phyloP scores from a whole-genome alignment of 1,140 invertebrate species.

The Anthonomus grandis region DNA sequence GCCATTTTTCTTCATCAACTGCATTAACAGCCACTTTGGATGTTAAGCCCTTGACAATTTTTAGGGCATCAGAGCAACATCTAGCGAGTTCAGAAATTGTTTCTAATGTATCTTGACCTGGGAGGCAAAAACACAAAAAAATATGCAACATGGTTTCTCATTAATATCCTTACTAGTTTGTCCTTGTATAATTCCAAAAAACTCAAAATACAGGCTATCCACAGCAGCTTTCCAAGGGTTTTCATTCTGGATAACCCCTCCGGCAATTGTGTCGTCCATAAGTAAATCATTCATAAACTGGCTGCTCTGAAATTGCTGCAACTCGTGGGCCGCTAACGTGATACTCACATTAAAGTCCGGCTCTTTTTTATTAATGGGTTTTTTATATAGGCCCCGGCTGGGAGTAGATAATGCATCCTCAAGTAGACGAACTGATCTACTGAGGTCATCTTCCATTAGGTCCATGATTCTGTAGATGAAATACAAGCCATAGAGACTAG shows the following conservation, averaged over 20 bases:
- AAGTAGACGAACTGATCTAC: conserved; percentile 41
- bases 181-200: conserved; percentile 57
- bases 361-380: conserved; percentile 10
- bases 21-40: conserved; percentile 48
- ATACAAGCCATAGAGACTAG: no score
- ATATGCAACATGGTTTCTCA: background rate
- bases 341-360: conserved; percentile 34
- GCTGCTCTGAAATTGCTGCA: conserved; percentile 38
- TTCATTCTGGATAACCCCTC: conserved; percentile 49
- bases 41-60: conserved; percentile 50
- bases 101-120: conserved; percentile 55
- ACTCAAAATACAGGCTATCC: conserved; percentile 57
- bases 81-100: conserved; percentile 57
- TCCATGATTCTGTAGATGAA: no score
- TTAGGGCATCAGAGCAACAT: conserved; percentile 54
- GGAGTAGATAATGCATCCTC: conserved; percentile 41
- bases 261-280: conserved; percentile 43
- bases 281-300: conserved; percentile 46
- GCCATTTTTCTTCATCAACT: conserved; percentile 55
- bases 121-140: background rate
- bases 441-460: conserved; percentile 44
- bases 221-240: conserved; percentile 53
- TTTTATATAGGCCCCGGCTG: conserved; percentile 36
- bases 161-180: conserved; percentile 43
- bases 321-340: conserved; percentile 43